Evolutionary conservation across 2,888 invertebrate genomes (phyloP), one percentile per base, ranked within the genome.

Genomic region (Drosophila ezoana): DNA sequence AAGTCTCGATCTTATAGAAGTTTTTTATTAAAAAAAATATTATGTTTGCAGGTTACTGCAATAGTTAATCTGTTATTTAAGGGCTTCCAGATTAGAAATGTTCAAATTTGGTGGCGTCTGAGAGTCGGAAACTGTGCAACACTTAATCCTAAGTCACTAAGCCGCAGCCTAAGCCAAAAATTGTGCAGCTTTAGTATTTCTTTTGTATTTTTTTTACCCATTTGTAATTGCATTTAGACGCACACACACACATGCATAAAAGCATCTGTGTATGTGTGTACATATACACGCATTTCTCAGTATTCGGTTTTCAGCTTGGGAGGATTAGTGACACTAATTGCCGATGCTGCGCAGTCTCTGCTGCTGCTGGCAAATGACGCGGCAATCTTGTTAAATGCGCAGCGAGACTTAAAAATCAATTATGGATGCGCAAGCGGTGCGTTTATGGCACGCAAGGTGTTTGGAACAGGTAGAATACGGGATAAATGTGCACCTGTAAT

Each of bases 371-470:
- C 59, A 60, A 82, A 65, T 87, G 88, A 81, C 79, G 79, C 70
- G 69, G 86, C 81, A 79, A 66, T 79, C 86, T 87, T 73, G 82
- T 88, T 82, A 83, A 82, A 45, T 54, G 33, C 33, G 43, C 51
- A 47, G 38, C 47, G 38, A 48, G 62, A 68, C 69, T 79, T 64
- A n/a, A 76, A 62, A 68, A 64, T 54, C 64, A 72, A 85, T 87
- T 81, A 81, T 58, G 68, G 32, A 52, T 37, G 23, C 58, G 59
- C 45, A 75, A 62, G 48, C 52, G 54, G 33, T 41, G 35, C 56
- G 43, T 66, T 72, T 75, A 76, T 59, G 52, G 33, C 58, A 45
- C 33, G 45, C 62, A 76, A 74, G 72, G 51, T 77, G 73, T 35
- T 47, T 58, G n/a, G 58, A 59, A 59, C 75, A 67, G 62, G 67